Evolutionary conservation across 2,888 invertebrate genomes (phyloP), one percentile per base, ranked within the genome.

Genomic region (Cristatella mucedo): DNA sequence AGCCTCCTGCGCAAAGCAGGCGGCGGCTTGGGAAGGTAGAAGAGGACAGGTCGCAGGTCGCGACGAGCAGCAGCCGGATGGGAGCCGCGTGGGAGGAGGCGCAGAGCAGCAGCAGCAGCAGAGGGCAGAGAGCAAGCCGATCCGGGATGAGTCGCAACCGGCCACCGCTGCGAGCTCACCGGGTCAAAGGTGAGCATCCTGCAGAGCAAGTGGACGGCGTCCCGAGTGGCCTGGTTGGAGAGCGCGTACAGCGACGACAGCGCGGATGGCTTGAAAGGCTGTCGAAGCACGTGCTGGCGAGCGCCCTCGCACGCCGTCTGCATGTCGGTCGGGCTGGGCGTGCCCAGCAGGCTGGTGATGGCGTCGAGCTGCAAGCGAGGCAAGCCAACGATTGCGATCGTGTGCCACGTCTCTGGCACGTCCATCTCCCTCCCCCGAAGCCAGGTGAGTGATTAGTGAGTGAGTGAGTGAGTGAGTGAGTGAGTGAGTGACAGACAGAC

Each of bases 131-230:
- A 31, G 31, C 13, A 31, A 31, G 16, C 31, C 13, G 5, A 31
- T 7, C n/a, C 16, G 7, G 31, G 7, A n/a, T n/a, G n/a, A n/a
- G n/a, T n/a, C n/a, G n/a, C n/a, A n/a, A n/a, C n/a, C n/a, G n/a
- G n/a, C n/a, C n/a, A n/a, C n/a, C n/a, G n/a, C n/a, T n/a, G n/a
- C n/a, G n/a, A 21, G 55, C 77, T 76, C 72, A 84, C 87, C 42
- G 97, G 93, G 73, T 97, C 87, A 71, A 97, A 95, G 46, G 87
- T 84, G 45, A 97, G 75, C 91, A 97, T 91, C 74, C 89, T 85
- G 62, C 82, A 81, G 36, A 97, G 75, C 53, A 97, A 75, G 72
- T 95, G 91, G 49, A 95, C 89, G 41, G 95, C 95, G 71, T 97
- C 95, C 66, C 89, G 89, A 47, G 89, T 89, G 57, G 89, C 91